A percentile compares a stretch with the other conserved stretches of the same genome.
These are phyloP conservation scores for Parasteatoda tepidariorum DNA, from an alignment of 1,140 invertebrate genomes.

Conservation along the genomic window DNA sequence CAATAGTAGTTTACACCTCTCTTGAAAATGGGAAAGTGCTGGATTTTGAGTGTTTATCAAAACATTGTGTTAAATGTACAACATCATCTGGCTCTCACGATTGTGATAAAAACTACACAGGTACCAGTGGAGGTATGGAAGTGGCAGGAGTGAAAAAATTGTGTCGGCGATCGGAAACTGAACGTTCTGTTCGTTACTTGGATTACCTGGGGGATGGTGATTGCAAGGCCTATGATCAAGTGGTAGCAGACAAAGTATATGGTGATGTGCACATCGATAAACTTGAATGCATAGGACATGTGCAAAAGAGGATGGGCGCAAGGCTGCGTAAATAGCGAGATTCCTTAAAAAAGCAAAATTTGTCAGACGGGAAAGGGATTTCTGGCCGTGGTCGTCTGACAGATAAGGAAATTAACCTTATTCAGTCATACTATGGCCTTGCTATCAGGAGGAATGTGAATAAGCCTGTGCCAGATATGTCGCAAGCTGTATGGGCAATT, in stretches of 20 bases:
- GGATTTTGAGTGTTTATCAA: too few species aligned
- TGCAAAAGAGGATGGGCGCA: conserved; percentile 14
- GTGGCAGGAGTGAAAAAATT: background rate
- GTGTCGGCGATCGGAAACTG: background rate
- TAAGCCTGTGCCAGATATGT: background rate
- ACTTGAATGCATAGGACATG: conserved; percentile 35
- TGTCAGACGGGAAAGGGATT: conserved; percentile 2
- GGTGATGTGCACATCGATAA: conserved; percentile 35
- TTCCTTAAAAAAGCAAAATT: background rate
- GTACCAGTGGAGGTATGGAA: background rate
- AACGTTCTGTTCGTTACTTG: background rate
- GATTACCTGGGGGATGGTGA: conserved; percentile 60
- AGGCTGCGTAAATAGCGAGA: background rate
- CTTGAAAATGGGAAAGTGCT: too few species aligned
- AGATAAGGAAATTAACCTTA: background rate
- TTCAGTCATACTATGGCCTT: conserved; percentile 20
- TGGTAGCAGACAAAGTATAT: too few species aligned
- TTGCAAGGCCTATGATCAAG: too few species aligned
- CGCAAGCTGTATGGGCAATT: background rate
- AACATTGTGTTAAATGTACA: too few species aligned
- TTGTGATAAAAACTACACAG: background rate
- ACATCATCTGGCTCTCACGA: too few species aligned
- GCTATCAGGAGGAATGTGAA: conserved; percentile 5
- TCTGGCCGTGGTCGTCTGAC: conserved; percentile 11
- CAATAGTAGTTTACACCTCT: too few species aligned